Percentiles rank a stretch among this genome's conserved stretches.
These are phyloP conservation scores for Dermochelys coriacea DNA, from an alignment of 2,797 vertebrate species.

Conservation along the genomic window DNA sequence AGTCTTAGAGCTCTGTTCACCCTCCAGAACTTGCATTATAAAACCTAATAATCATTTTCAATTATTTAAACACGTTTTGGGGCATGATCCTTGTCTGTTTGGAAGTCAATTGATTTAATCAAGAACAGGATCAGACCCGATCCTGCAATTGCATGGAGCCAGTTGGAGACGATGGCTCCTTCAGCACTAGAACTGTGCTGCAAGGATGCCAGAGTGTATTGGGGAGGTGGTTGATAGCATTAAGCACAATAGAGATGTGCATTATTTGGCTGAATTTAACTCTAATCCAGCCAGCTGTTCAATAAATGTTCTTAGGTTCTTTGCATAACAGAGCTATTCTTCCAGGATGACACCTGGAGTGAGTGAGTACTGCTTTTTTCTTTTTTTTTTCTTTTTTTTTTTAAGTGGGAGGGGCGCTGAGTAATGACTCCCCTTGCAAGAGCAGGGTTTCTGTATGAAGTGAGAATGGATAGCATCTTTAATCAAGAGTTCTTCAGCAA, in stretches of 20 bases:
- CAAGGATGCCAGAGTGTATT: not conserved
- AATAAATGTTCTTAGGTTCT: not conserved
- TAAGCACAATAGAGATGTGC: not conserved
- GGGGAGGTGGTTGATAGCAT: not conserved
- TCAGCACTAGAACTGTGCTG: no score
- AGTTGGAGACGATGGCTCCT: no score
- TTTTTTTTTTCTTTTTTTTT: no score
- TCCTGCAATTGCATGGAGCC: accelerated
- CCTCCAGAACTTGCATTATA: not conserved
- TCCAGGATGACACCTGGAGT: not conserved
- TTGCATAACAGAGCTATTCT: no score
- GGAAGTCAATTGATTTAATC: not conserved
- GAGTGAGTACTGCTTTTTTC: not conserved
- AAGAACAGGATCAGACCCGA: not conserved
- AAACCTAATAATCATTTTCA: not conserved
- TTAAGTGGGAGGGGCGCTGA: not conserved
- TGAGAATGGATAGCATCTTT: not conserved
- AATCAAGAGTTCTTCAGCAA: not conserved
- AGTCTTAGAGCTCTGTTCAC: not conserved
- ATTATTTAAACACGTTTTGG: not conserved
- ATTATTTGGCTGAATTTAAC: not conserved
- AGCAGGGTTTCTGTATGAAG: not conserved
- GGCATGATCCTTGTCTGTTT: not conserved
- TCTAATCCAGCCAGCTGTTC: not conserved
- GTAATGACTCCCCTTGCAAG: not conserved